Evolutionary conservation across 2,797 vertebrate species (phyloP).

Genomic region (Gila robusta): DNA sequence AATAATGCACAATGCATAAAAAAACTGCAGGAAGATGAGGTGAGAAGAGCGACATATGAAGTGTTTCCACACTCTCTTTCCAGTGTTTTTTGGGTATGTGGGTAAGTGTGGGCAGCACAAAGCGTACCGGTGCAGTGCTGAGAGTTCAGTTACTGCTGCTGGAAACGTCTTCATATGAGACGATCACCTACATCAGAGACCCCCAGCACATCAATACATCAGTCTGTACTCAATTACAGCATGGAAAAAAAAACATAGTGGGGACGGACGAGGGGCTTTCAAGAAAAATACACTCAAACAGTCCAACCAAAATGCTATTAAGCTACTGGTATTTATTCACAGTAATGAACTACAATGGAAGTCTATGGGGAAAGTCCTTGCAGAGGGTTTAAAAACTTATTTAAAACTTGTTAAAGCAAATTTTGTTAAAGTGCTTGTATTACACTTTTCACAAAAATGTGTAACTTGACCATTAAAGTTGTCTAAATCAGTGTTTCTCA

Average conservation of each 20-base stretch:
- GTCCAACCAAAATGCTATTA: neutral
- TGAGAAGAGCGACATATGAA: constrained; percentile 4
- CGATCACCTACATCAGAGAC: constrained; percentile 62
- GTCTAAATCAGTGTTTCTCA: no score
- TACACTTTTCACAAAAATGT: neutral
- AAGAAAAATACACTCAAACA: neutral
- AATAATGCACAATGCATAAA: constrained; percentile 4
- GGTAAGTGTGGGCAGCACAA: constrained; percentile 39
- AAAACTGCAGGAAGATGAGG: constrained; percentile 1
- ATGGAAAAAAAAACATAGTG: constrained; percentile 67
- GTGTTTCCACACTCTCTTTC: constrained; percentile 49
- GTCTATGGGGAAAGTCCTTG: neutral
- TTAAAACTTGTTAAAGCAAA: neutral
- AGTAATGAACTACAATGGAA: no score
- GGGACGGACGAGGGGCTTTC: neutral
- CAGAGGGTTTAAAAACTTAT: neutral
- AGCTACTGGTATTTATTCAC: no score
- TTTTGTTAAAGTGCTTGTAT: neutral
- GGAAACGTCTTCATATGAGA: constrained; percentile 38
- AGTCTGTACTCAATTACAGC: constrained; percentile 24
- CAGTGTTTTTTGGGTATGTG: constrained; percentile 42
- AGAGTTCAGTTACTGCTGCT: constrained; percentile 31
- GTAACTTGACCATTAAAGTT: neutral
- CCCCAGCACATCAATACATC: constrained; percentile 63
- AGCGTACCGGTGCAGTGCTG: neutral